phyloP scores from a whole-genome alignment of 2,888 invertebrate genomes.

The Chrysodeixis includens region DNA sequence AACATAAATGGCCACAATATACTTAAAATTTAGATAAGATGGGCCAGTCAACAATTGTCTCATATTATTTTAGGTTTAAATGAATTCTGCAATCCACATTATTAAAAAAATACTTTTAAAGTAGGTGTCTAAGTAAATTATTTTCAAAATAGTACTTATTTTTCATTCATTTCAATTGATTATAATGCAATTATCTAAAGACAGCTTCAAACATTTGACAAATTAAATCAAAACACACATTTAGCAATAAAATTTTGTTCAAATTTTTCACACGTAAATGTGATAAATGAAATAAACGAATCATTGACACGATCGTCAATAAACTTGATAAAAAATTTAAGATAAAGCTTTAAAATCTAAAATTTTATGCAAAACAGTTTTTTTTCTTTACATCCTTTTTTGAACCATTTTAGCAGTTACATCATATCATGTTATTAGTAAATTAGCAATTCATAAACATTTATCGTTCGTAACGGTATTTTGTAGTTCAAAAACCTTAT shows the following conservation, averaged over 20 bases:
- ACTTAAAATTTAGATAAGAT: too few species aligned
- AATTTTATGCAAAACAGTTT: neutral
- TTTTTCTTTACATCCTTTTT: neutral
- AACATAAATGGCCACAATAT: neutral
- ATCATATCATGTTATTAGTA: neutral
- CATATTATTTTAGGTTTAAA: too few species aligned
- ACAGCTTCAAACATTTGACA: neutral
- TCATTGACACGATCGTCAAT: neutral
- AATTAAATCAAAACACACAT: too few species aligned
- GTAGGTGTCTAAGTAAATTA: too few species aligned
- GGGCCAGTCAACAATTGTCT: too few species aligned
- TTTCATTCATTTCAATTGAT: too few species aligned
- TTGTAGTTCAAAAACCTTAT: slow-evolving; percentile 43
- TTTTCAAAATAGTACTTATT: too few species aligned
- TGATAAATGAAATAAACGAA: neutral
- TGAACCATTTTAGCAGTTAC: neutral
- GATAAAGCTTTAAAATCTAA: neutral
- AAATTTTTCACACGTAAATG: slow-evolving; percentile 3
- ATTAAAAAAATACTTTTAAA: too few species aligned
- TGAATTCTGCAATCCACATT: too few species aligned
- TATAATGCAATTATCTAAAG: neutral
- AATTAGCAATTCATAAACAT: neutral
- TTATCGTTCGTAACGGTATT: slow-evolving; percentile 24
- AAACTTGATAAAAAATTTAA: neutral
- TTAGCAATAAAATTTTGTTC: neutral